Evolutionary conservation across 2,113 vertebrate genomes (phyloP), one percentile per base, ranked within the genome.

Genomic region (Aspidoscelis tigris): DNA sequence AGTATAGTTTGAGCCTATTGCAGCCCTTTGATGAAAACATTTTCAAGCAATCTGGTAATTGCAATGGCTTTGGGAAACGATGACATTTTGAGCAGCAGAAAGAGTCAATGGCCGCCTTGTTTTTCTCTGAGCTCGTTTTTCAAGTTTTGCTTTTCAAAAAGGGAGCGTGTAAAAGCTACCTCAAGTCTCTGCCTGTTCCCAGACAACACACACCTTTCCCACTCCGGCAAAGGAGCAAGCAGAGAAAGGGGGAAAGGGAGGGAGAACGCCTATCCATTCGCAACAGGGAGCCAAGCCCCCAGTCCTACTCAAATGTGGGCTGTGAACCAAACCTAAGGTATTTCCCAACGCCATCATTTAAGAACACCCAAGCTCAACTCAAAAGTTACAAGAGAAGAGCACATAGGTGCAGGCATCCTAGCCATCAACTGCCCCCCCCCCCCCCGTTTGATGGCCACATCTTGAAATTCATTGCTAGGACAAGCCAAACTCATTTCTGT

Each of bases 251-350:
- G 50, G 5, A 33, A 33, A 33, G 33, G 33, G 33, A 33, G 33
- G 1, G 33, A 33, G 3, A 24, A 58, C n/a, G 7, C 26, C 81
- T 18, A 18, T 4, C 58, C 12, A 61, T 65, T 72, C 26, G 16
- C 18, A n/a, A 55, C 53, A 64, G 6, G 77, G 18, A 0, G 9
- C 53, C 65, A 65, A 83, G 85, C 33, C 33, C 33, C 33, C 43
- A 26, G 22, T 41, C 1, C 0, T 3, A 1, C 16, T 12, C 1
- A 0, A 16, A 43, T 55, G 66, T 47, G 33, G 14, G 24, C 39
- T 41, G 7, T 22, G 68, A 61, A 44, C 66, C 9, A 21, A 33
- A 78, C n/a, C 18, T 44, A 9, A 73, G 26, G 26, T 12, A 18
- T 5, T 41, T 33, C 39, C 20, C 3, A 58, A 33, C 16, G 41